Evolutionary conservation across 2,888 invertebrate species (phyloP), one percentile per base, ranked within the genome.

Genomic region (Acheta domesticus): DNA sequence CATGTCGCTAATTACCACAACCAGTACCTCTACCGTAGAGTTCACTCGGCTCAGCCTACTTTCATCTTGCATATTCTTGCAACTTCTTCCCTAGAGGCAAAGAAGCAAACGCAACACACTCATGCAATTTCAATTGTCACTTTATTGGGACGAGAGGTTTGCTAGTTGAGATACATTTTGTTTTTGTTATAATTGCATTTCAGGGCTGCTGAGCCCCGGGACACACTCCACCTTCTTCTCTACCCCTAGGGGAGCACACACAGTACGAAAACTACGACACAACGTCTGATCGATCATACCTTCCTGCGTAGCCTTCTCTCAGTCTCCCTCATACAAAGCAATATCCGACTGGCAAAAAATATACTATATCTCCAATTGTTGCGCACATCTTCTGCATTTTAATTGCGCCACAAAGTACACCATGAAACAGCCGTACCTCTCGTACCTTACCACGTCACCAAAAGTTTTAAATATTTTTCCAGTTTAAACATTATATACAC

Each of bases 301-400:
- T 19, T 62, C 62, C 14, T n/a, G 16, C 62, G n/a, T 62, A 62
- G n/a, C 62, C 11, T 19, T 19, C 16, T 19, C 16, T 62, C 62
- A 62, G n/a, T 62, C n/a, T 62, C n/a, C n/a, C 62, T 62, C n/a
- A n/a, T 62, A 62, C 62, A 62, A 62, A 62, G 62, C 62, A 62
- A 62, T n/a, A 14, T n/a, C 16, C n/a, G 62, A 62, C 62, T 62
- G 62, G 62, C 62, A 62, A 62, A 62, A 62, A 62, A 62, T 62
- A 62, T 62, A 62, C 62, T 36, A 36, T 36, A 62, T 62, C 62
- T 62, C 5, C 14, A n/a, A 14, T 62, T 62, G 62, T 62, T 62
- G 62, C 62, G 62, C 62, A 36, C 36, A 62, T 19, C 62, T 12
- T 62, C n/a, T 4, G n/a, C n/a, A 62, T 62, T 62, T 19, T 62